Evolutionary conservation across 2,888 invertebrate genomes (phyloP).

Genomic region (Gryllus longicercus): DNA sequence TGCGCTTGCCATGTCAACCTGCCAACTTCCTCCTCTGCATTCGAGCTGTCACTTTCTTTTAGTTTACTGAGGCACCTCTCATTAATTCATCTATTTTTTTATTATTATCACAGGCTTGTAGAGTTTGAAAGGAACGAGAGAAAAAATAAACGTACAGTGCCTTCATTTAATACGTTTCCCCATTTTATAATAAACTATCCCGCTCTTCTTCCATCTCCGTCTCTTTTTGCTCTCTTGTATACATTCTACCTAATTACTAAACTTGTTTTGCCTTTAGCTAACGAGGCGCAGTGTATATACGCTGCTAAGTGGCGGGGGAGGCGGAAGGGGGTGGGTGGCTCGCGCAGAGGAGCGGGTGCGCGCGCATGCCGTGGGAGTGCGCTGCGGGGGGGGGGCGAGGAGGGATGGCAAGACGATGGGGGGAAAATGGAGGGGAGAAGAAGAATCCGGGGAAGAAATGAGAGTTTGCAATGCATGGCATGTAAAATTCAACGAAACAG

Average conservation of each 20-base stretch:
- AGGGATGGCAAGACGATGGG: background rate
- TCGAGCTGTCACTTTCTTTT: background rate
- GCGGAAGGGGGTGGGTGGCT: background rate
- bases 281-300: slow-evolving; percentile 19
- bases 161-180: slow-evolving; percentile 26
- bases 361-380: background rate
- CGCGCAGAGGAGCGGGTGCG: background rate
- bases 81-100: slow-evolving; percentile 19
- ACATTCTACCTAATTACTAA: slow-evolving; percentile 26
- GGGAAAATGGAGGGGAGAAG: no score
- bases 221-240: slow-evolving; percentile 18
- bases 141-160: slow-evolving; percentile 24
- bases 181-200: slow-evolving; percentile 22
- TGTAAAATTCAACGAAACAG: no score
- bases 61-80: background rate
- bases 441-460: no score
- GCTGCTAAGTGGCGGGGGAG: slow-evolving; percentile 18
- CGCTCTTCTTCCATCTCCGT: background rate
- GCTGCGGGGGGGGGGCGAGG: background rate
- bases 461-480: no score
- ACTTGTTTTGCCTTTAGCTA: slow-evolving; percentile 27
- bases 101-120: background rate
- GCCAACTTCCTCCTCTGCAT: background rate
- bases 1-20: background rate
- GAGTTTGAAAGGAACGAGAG: background rate